Evolutionary conservation across 1,140 invertebrate species (phyloP).

Genomic region (Temnothorax longispinosus): DNA sequence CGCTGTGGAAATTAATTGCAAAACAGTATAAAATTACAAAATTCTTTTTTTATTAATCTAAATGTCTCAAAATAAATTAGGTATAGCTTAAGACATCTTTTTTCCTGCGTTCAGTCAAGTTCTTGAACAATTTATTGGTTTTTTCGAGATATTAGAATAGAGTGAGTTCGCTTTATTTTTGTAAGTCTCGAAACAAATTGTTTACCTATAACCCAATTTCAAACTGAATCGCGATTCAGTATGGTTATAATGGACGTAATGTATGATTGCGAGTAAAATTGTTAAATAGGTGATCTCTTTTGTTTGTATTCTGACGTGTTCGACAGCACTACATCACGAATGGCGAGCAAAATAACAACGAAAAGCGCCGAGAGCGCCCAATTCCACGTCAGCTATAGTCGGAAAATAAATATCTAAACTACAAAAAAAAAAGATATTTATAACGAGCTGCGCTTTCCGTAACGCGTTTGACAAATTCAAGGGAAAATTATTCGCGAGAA

Average conservation of each 20-base stretch:
- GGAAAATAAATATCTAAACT: constrained; percentile 41
- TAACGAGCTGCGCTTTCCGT: constrained; percentile 8
- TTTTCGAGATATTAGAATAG: neutral
- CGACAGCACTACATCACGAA: constrained; percentile 20
- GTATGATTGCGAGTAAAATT: constrained; percentile 16
- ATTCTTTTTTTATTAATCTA: neutral
- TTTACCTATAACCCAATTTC: neutral
- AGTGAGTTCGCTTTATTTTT: neutral
- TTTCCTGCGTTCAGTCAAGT: neutral
- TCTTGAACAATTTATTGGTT: neutral
- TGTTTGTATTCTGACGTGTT: constrained; percentile 34
- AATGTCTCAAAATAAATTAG: neutral
- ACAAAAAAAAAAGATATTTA: constrained; percentile 45
- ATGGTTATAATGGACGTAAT: constrained; percentile 30
- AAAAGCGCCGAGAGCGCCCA: constrained; percentile 30
- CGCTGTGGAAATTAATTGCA: neutral
- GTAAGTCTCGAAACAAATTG: neutral
- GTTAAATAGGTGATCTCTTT: constrained; percentile 32
- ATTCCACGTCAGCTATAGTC: neutral
- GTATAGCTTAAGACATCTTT: neutral
- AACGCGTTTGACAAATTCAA: neutral
- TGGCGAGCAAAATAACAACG: constrained; percentile 13
- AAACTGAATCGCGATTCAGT: neutral
- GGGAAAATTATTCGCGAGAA: constrained; percentile 20
- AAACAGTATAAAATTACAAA: neutral